Evolutionary conservation across 2,113 vertebrate genomes (phyloP), one percentile per base, ranked within the genome.

Genomic region (Trematocara marginatum): DNA sequence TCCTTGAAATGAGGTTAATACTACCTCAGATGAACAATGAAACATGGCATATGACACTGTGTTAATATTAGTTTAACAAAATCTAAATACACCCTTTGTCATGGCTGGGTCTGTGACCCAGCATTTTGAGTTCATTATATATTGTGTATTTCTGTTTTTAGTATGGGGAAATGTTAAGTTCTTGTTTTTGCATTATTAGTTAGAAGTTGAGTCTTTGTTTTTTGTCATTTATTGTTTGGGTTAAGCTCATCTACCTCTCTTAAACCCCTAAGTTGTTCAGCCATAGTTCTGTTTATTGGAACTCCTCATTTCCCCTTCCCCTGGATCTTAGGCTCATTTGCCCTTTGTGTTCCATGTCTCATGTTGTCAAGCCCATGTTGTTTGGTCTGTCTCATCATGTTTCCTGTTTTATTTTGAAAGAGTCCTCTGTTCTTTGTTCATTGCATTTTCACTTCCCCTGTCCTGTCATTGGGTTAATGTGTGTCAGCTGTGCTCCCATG

Each of bases 251-350:
- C 53, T 7, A 56, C 2, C 23, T 26, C 2, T 56, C 23, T 56
- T 56, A 26, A 13, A 56, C 2, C 53, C 23, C 53, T 56, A 13
- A 56, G 53, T 56, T 56, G 53, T 56, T 56, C 1, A 56, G 53
- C 23, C 53, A 26, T 56, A 13, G 53, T 13, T 56, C 23, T 56
- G 53, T 56, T 56, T 13, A 31, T 31, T 31, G 29, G 5, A 31
- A 6, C 31, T 31, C 31, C 31, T 31, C 31, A 31, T 54, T 54
- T 26, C 53, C 0, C 23, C 53, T 56, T 56, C 23, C 23, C 23
- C 12, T 57, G 7, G 4, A 57, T 57, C 26, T 29, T 29, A 57
- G 23, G 0, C 23, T 29, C 4, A 13, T 29, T 56, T 29, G 2
- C 23, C 53, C 53, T 56, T 56, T 29, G 0, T 56, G 23, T 29